Conservation (phyloP, 2,888 invertebrate species). For the Dicyrtoma fusca region DNA sequence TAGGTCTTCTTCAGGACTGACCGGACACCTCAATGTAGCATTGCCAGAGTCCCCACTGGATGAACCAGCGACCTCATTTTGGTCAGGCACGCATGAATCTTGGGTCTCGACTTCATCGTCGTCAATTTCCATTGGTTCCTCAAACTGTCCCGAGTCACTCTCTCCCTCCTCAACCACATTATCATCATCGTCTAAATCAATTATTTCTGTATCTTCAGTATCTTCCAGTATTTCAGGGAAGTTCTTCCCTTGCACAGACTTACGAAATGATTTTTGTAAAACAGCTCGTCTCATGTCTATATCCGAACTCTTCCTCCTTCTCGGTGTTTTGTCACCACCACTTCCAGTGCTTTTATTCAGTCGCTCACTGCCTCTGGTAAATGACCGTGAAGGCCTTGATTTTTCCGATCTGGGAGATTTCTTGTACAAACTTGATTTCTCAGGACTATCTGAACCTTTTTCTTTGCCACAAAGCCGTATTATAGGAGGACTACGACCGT, state of each 20-base stretch:
- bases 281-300: slow-evolving; percentile 20
- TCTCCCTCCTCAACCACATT: background rate
- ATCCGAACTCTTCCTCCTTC: slow-evolving; percentile 11
- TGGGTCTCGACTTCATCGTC: slow-evolving; percentile 4
- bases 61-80: too few relatives aligned
- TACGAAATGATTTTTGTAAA: slow-evolving; percentile 9
- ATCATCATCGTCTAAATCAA: slow-evolving; percentile 1
- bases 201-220: background rate
- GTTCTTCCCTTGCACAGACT: slow-evolving; percentile 13
- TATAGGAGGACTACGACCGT: background rate
- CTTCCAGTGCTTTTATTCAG: background rate
- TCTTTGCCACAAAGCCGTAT: background rate
- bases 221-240: background rate
- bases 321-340: background rate
- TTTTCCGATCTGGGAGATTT: slow-evolving; percentile 10
- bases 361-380: background rate
- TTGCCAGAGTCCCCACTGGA: background rate
- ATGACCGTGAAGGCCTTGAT: background rate
- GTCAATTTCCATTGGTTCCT: slow-evolving; percentile 1
- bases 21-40: too few relatives aligned
- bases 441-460: background rate
- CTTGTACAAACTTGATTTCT: background rate
- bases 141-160: background rate
- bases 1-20: slow-evolving; percentile 9
- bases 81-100: background rate